Evolutionary conservation across 1,140 invertebrate genomes (phyloP).

Genomic region (Tribolium castaneum): DNA sequence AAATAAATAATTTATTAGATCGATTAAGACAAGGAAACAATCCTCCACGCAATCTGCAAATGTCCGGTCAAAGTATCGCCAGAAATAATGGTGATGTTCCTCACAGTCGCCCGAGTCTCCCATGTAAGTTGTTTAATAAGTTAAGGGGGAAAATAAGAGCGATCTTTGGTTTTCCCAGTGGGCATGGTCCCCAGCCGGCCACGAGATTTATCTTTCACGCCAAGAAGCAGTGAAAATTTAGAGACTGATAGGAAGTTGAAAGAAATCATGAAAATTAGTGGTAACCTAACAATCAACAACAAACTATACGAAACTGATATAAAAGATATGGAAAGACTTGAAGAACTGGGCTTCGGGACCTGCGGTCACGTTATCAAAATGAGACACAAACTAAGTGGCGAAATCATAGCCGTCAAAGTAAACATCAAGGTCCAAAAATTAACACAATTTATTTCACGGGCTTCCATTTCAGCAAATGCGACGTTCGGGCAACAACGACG

Average conservation of each 20-base stretch:
- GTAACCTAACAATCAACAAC: constrained; percentile 85
- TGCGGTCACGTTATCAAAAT: constrained; percentile 98
- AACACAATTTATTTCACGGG: neutral
- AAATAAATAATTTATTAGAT: constrained; percentile 58
- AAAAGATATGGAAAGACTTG: constrained; percentile 86
- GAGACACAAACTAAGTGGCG: constrained; percentile 86
- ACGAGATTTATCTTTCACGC: constrained; percentile 50
- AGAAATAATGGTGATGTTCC: constrained; percentile 46
- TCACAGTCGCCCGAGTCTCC: constrained; percentile 52
- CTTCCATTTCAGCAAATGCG: constrained; percentile 88
- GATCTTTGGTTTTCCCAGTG: neutral
- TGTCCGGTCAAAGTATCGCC: constrained; percentile 47
- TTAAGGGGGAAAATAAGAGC: neutral
- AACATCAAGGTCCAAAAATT: constrained; percentile 40
- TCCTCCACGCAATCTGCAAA: constrained; percentile 39
- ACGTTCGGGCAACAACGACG: constrained; percentile 94
- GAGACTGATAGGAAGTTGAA: constrained; percentile 67
- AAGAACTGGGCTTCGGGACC: constrained; percentile 94
- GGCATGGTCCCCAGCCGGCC: constrained; percentile 53
- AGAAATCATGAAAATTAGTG: constrained; percentile 76
- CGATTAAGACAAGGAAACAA: constrained; percentile 53
- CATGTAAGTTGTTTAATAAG: constrained; percentile 49
- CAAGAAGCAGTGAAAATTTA: constrained; percentile 56
- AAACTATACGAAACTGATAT: constrained; percentile 85
- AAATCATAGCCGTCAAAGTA: constrained; percentile 95